Evolutionary conservation across 2,888 invertebrate species (phyloP).

Genomic region (Lissonota sp.): DNA sequence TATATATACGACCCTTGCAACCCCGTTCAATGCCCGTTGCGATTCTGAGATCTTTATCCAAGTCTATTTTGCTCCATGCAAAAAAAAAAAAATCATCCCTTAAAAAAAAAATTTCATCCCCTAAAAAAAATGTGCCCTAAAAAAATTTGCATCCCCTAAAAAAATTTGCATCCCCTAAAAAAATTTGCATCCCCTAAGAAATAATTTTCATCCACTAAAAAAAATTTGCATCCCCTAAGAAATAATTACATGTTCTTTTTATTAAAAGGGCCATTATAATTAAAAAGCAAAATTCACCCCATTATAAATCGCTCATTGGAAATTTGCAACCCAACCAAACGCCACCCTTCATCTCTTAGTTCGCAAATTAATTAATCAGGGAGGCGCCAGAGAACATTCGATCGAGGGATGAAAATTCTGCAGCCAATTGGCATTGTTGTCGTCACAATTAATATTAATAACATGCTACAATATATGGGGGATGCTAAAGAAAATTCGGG

Average conservation of each 20-base stretch:
- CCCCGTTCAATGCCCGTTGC: constrained; percentile 53
- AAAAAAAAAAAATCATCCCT: constrained; percentile 26
- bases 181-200: neutral
- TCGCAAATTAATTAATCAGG: no score
- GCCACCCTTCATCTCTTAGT: no score
- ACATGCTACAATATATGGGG: neutral
- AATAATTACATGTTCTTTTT: no score
- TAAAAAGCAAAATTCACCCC: no score
- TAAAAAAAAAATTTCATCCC: neutral
- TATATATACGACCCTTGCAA: constrained; percentile 26
- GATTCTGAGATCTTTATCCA: constrained; percentile 54
- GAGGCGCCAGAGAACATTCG: no score
- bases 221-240: neutral
- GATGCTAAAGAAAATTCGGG: constrained; percentile 1
- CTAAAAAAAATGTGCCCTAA: no score
- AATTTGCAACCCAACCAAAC: no score
- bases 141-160: constrained; percentile 15
- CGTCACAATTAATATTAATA: neutral
- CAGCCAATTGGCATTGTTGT: neutral
- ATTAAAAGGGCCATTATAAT: no score
- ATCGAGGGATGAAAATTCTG: no score
- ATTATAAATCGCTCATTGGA: no score
- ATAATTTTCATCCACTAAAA: no score
- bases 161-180: neutral
- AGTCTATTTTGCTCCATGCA: neutral